Conservation (phyloP, 2,888 invertebrate genomes). For the Macrosiphum euphorbiae region DNA sequence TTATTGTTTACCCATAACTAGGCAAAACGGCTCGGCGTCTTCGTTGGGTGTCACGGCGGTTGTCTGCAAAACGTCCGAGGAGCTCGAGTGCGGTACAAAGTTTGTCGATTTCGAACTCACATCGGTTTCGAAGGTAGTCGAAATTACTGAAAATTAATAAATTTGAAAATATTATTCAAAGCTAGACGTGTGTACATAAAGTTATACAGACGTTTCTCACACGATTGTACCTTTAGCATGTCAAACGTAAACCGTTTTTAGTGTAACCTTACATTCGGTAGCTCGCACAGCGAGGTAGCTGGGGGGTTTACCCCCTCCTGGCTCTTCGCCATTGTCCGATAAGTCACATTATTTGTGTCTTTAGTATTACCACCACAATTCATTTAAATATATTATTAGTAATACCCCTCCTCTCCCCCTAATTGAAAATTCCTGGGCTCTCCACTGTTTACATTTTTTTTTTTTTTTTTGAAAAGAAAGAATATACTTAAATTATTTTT, state of each 20-base stretch:
- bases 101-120: slow-evolving; percentile 30
- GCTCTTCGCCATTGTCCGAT: too few relatives aligned
- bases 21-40: slow-evolving; percentile 45
- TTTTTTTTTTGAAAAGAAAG: too few relatives aligned
- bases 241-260: neutral
- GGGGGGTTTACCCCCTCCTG: too few relatives aligned
- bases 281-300: too few relatives aligned
- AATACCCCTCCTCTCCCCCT: too few relatives aligned
- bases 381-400: too few relatives aligned
- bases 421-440: too few relatives aligned
- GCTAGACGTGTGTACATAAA: neutral
- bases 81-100: neutral
- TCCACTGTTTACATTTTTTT: neutral
- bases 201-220: neutral
- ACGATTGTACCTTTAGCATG: neutral
- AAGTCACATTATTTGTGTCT: too few relatives aligned
- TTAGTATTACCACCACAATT: too few relatives aligned
- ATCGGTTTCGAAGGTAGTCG: slow-evolving; percentile 25
- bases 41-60: slow-evolving; percentile 31
- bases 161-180: neutral
- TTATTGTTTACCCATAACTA: slow-evolving; percentile 52
- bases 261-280: too few relatives aligned
- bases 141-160: slow-evolving; percentile 17
- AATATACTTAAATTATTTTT: too few relatives aligned
- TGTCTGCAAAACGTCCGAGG: slow-evolving; percentile 20